Evolutionary conservation across 1,140 invertebrate species (phyloP).

Genomic region (Monomorium pharaonis): DNA sequence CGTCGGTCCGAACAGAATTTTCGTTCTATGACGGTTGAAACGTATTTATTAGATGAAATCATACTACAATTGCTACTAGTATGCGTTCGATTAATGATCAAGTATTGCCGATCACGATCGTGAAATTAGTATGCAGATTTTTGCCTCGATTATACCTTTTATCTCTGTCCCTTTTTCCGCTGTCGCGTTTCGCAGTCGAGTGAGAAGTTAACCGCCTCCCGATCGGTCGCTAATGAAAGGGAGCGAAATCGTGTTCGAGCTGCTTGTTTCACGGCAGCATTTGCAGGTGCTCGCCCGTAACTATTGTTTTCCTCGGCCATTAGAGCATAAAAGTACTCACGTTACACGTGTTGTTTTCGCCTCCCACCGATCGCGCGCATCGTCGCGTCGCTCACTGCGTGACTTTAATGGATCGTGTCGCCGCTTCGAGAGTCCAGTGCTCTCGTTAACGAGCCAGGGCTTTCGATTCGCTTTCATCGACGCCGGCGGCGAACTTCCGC

Average conservation of each 20-base stretch:
- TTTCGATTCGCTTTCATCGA: slow-evolving; percentile 10
- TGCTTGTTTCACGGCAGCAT: slow-evolving; percentile 9
- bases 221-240: slow-evolving; percentile 33
- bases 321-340: slow-evolving; percentile 67
- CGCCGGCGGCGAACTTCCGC: slow-evolving; percentile 10
- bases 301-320: slow-evolving; percentile 66
- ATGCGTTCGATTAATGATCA: not conserved
- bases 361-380: slow-evolving; percentile 27
- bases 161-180: not conserved
- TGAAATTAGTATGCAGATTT: not conserved
- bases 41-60: not conserved
- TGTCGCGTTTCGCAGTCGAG: slow-evolving; percentile 9
- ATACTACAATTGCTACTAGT: not conserved
- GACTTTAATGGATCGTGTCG: slow-evolving; percentile 8
- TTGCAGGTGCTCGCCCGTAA: slow-evolving; percentile 60
- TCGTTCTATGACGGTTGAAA: not conserved
- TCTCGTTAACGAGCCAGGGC: not conserved
- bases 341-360: slow-evolving; percentile 27
- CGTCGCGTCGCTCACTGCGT: not conserved
- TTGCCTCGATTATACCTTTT: not conserved
- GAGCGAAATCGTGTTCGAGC: slow-evolving; percentile 14
- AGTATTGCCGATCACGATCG: not conserved
- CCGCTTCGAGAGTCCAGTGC: not conserved
- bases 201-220: slow-evolving; percentile 19
- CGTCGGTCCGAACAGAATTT: not conserved